Conservation (phyloP, 2,888 invertebrate genomes). For the Dryomyza anilis region DNA sequence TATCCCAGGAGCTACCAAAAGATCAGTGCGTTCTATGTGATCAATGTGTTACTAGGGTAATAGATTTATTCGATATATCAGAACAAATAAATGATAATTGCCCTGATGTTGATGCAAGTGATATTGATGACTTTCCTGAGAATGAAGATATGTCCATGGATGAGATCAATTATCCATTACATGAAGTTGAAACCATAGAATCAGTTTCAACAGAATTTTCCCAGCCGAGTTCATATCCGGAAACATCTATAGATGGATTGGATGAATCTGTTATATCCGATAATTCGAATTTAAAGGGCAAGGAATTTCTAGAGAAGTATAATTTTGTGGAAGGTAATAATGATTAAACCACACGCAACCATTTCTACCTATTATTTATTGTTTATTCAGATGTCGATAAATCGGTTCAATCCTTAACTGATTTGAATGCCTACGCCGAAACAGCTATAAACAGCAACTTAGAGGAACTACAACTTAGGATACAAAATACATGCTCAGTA, state of each 20-base stretch:
- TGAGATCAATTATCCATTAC: not conserved
- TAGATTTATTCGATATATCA: slow-evolving; percentile 50
- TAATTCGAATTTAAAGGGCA: not conserved
- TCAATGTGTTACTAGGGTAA: slow-evolving; percentile 49
- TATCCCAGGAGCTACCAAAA: slow-evolving; percentile 31
- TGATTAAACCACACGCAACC: not conserved
- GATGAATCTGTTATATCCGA: too few species aligned
- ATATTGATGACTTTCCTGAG: not conserved
- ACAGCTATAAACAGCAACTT: slow-evolving; percentile 46
- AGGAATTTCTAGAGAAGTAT: not conserved
- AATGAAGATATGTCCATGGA: not conserved
- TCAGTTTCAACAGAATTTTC: not conserved
- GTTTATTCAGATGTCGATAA: not conserved
- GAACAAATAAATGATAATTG: slow-evolving; percentile 41
- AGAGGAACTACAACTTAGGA: slow-evolving; percentile 42
- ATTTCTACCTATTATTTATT: too few species aligned
- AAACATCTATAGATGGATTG: too few species aligned
- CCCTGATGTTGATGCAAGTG: not conserved
- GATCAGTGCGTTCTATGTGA: slow-evolving; percentile 44
- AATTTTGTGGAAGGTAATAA: not conserved
- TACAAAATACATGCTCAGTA: slow-evolving; percentile 43
- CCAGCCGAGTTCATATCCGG: too few species aligned
- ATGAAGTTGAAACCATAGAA: not conserved
- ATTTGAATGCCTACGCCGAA: slow-evolving; percentile 43
- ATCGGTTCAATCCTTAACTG: too few species aligned